Conservation (phyloP, 2,797 vertebrate genomes). For the Carcharodon carcharias region DNA sequence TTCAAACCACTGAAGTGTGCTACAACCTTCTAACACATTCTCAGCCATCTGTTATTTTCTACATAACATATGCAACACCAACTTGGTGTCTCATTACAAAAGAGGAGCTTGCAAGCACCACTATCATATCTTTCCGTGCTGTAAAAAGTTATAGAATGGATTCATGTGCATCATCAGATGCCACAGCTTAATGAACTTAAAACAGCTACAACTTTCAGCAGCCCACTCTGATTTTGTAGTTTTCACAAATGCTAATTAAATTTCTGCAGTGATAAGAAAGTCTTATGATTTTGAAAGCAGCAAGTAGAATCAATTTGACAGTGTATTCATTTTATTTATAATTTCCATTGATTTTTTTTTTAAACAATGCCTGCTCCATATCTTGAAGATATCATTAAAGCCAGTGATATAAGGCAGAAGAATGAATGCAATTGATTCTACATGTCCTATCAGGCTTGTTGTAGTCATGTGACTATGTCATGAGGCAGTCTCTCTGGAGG, state of each 20-base stretch:
- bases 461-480: too few species aligned
- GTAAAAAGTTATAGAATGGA: background rate
- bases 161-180: background rate
- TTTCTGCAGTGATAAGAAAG: background rate
- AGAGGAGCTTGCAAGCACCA: background rate
- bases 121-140: background rate
- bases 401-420: too few species aligned
- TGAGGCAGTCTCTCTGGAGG: too few species aligned
- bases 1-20: constrained; percentile 31
- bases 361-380: background rate
- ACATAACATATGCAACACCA: constrained; percentile 19
- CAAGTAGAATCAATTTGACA: background rate
- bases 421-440: background rate
- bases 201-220: background rate
- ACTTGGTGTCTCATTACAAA: constrained; percentile 14
- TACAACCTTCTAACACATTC: constrained; percentile 10
- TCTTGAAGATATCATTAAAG: background rate
- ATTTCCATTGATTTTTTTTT: background rate
- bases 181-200: background rate
- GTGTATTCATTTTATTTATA: background rate
- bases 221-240: background rate
- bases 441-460: too few species aligned
- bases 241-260: background rate
- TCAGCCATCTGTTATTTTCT: constrained; percentile 7
- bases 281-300: background rate